These are phyloP conservation scores for Bostrychus sinensis DNA, from an alignment of 2,113 vertebrate genomes.

Conservation along the genomic window DNA sequence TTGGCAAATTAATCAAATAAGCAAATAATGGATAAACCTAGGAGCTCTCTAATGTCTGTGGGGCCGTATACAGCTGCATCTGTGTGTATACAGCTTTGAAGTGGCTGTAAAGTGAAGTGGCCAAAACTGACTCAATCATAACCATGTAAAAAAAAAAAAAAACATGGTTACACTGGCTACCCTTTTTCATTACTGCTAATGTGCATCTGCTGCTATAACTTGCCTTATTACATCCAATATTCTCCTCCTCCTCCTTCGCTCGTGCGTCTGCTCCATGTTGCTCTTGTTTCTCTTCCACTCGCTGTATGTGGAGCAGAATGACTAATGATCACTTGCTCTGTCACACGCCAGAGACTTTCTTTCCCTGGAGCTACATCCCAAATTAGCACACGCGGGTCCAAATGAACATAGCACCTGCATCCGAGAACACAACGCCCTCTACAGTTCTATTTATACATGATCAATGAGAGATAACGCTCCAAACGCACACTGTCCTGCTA, in stretches of 20 bases:
- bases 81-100: too few species aligned
- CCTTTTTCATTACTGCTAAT: too few species aligned
- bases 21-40: too few species aligned
- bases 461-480: background rate
- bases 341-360: conserved; percentile 67
- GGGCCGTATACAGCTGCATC: too few species aligned
- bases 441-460: background rate
- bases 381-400: conserved; percentile 68
- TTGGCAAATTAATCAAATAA: too few species aligned
- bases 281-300: conserved; percentile 41
- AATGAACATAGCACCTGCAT: conserved; percentile 1
- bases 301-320: conserved; percentile 75
- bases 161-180: too few species aligned
- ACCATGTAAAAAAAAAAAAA: too few species aligned
- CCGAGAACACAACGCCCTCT: conserved; percentile 9
- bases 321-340: conserved; percentile 73
- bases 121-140: too few species aligned
- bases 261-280: conserved; percentile 35
- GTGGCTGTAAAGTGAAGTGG: too few species aligned
- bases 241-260: conserved; percentile 21
- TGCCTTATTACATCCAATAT: background rate
- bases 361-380: conserved; percentile 68
- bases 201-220: background rate
- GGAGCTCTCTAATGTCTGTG: too few species aligned
- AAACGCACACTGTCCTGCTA: background rate